Conservation (phyloP, 2,888 invertebrate genomes). For the Linyphia triangularis region DNA sequence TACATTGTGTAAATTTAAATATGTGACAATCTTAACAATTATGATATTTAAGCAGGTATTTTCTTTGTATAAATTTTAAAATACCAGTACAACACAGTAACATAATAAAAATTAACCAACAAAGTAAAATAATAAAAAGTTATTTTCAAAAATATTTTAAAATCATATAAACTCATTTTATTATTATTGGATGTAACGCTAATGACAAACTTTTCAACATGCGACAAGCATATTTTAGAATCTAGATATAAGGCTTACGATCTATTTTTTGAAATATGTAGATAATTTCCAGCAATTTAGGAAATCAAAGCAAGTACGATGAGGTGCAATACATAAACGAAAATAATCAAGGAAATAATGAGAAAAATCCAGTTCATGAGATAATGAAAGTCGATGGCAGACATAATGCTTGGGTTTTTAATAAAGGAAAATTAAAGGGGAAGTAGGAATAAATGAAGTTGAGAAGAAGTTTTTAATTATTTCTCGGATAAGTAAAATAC, state of each 20-base stretch:
- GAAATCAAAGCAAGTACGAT: background rate
- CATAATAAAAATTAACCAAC: too few relatives aligned
- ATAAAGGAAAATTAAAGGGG: conserved; percentile 46
- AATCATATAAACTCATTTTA: too few relatives aligned
- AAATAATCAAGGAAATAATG: background rate
- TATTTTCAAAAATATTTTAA: too few relatives aligned
- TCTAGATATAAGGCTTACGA: background rate
- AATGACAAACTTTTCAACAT: too few relatives aligned
- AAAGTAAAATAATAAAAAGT: too few relatives aligned
- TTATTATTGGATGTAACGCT: too few relatives aligned
- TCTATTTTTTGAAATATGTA: background rate
- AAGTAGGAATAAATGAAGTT: conserved; percentile 15
- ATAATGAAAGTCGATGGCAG: background rate
- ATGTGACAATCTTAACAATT: too few relatives aligned
- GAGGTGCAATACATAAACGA: background rate
- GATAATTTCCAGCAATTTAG: background rate
- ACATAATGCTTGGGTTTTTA: conserved; percentile 23
- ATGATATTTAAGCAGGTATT: too few relatives aligned
- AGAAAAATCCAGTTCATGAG: background rate
- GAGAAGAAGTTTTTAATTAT: conserved; percentile 15
- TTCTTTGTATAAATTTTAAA: too few relatives aligned
- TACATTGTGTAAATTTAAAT: too few relatives aligned
- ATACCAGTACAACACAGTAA: too few relatives aligned
- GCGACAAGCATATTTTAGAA: too few relatives aligned
- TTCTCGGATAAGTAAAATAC: background rate